Base-by-base conservation (phyloP, 2,797 vertebrate species). In the Pelobates cultripes region DNA sequence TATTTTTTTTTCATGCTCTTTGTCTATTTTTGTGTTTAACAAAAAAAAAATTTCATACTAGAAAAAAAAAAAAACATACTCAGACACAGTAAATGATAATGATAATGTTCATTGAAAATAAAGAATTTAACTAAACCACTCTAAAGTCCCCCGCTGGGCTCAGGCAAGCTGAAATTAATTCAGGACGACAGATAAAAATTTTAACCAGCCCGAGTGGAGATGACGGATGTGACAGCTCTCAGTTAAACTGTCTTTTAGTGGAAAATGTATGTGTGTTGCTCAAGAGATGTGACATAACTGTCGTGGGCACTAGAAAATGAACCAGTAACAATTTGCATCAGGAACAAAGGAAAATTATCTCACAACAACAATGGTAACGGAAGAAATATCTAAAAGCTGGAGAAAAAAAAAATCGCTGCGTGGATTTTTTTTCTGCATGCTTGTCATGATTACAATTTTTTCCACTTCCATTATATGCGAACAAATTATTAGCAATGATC, bases 131-230 rank as follows among this genome's bases (percentile, higher is more conserved):
- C 90, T 85, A 90, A 91, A 88, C 87, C 91, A 93, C 92, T 95
- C 91, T 91, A 79, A 91, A 86, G 81, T 90, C 89, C 92, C 93
- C 94, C 91, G 92, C 94, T 94, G 94, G 88, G 93, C 88, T 93
- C 91, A 93, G 84, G 89, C 88, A 88, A 92, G 92, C 92, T 90
- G 93, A 93, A 94, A 95, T 94, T 94, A 95, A 94, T 94, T 94
- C 93, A 92, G 91, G 91, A 90, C 86, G 91, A 90, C 94, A 94
- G 93, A 94, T 93, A 93, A 93, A 92, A 94, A 90, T 91, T 94
- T 94, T 93, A 93, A 93, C 91, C 93, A 93, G 90, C 88, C 90
- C 7, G 42, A 89, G 89, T 91, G 87, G 88, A 93, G 92, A 93
- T 94, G 94, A 95, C 80, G 86, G 90, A 94, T 93, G 92, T 93